Evolutionary conservation across 2,797 vertebrate genomes (phyloP).

Genomic region (Neopelma chrysocephalum): DNA sequence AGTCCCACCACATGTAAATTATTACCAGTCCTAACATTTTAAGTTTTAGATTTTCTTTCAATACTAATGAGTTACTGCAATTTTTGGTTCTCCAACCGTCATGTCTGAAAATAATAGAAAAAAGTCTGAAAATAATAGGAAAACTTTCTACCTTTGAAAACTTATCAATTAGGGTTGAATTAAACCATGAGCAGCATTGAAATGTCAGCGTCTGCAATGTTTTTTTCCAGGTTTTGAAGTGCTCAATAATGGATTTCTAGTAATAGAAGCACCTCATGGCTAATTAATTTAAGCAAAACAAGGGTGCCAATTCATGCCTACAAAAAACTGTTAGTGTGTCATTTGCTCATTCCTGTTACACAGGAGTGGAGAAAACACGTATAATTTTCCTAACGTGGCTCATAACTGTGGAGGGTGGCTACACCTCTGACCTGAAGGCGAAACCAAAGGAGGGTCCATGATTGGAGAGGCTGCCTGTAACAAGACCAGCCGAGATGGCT

Average conservation of each 20-base stretch:
- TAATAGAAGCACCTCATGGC: neutral
- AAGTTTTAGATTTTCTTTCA: neutral
- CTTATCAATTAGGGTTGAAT: neutral
- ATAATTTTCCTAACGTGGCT: accelerated
- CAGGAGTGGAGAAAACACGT: neutral
- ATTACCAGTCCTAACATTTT: neutral
- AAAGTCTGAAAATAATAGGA: neutral
- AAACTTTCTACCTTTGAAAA: neutral
- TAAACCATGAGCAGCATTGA: neutral
- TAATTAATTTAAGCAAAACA: neutral
- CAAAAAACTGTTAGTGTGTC: neutral
- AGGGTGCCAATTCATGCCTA: neutral
- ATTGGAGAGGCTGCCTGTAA: neutral
- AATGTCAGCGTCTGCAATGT: neutral
- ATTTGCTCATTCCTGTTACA: neutral
- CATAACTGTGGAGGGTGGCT: neutral
- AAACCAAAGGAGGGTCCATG: accelerated
- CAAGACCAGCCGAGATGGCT: accelerated
- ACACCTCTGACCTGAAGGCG: neutral
- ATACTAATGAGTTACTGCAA: neutral
- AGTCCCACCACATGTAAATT: neutral
- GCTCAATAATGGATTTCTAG: neutral
- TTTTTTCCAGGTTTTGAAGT: neutral
- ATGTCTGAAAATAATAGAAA: neutral
- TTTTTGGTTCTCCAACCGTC: neutral